These are phyloP conservation scores for Oreochromis mossambicus DNA, from an alignment of 2,797 vertebrate species.

Conservation along the genomic window DNA sequence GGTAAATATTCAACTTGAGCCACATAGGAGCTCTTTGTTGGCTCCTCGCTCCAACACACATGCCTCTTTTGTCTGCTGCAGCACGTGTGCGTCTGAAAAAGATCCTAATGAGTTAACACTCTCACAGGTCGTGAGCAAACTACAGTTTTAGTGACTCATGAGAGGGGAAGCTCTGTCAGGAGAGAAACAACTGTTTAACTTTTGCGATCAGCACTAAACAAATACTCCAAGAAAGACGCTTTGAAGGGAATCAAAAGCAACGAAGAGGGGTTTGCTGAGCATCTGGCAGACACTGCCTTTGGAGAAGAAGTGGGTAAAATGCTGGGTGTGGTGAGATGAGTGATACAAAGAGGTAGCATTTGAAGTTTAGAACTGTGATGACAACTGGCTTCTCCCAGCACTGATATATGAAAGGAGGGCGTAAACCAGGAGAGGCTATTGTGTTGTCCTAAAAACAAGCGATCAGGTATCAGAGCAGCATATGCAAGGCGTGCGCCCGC, in stretches of 20 bases:
- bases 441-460: conserved; percentile 64
- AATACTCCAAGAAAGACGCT: neutral
- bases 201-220: neutral
- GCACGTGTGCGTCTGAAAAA: conserved; percentile 10
- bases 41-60: neutral
- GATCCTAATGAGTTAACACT: conserved; percentile 12
- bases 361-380: neutral
- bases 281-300: conserved; percentile 28
- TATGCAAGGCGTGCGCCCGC: conserved; percentile 73
- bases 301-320: neutral
- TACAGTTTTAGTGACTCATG: neutral
- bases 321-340: conserved; percentile 12
- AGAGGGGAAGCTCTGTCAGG: neutral
- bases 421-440: conserved; percentile 44
- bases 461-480: conserved; percentile 75
- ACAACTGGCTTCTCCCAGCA: neutral
- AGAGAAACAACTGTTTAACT: conserved; percentile 11
- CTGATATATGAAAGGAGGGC: conserved; percentile 41
- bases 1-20: conserved; percentile 58
- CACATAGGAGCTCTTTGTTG: conserved; percentile 60
- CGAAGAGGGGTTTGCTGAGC: neutral
- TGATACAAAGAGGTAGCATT: neutral
- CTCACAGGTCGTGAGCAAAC: neutral
- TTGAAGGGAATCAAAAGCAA: neutral
- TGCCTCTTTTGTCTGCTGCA: conserved; percentile 34